Percentiles rank a stretch among this genome's conserved stretches.
Conservation (phyloP, 1,140 invertebrate genomes). For the Ctenoplectra terminalis region DNA sequence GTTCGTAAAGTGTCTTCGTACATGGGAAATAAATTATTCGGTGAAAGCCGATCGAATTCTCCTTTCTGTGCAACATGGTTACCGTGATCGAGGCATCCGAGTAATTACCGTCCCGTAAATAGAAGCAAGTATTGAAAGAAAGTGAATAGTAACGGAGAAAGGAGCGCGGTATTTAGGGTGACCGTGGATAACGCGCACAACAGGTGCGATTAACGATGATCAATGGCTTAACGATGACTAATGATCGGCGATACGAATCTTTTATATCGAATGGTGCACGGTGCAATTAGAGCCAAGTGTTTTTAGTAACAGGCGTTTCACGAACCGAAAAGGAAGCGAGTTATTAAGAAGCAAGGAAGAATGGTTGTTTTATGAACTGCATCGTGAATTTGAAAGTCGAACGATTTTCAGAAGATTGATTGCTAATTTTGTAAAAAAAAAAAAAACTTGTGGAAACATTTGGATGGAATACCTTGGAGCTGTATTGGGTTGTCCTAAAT, state of each 20-base stretch:
- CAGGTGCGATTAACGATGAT: neutral
- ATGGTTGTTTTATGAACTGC: neutral
- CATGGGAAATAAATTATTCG: slow-evolving; percentile 27
- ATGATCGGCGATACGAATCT: neutral
- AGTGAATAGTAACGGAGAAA: slow-evolving; percentile 31
- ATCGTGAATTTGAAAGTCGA: neutral
- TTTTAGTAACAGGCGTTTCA: neutral
- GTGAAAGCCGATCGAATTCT: slow-evolving; percentile 46
- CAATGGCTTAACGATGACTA: neutral
- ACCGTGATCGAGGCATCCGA: slow-evolving; percentile 16
- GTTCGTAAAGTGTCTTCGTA: neutral
- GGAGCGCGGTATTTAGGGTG: neutral
- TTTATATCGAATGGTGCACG: neutral
- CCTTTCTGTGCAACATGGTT: slow-evolving; percentile 6
- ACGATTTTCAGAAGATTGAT: neutral
- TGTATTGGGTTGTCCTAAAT: no score
- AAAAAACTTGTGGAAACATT: no score
- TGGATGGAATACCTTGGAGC: no score
- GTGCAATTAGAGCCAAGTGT: neutral
- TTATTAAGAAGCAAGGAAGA: neutral
- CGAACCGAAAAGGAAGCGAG: neutral
- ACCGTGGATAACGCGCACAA: neutral
- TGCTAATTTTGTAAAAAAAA: no score
- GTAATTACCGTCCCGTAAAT: slow-evolving; percentile 39
- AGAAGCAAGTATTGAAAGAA: slow-evolving; percentile 42